phyloP scores from a whole-genome alignment of 2,797 vertebrate species.

The Chaetodon trifasciatus region DNA sequence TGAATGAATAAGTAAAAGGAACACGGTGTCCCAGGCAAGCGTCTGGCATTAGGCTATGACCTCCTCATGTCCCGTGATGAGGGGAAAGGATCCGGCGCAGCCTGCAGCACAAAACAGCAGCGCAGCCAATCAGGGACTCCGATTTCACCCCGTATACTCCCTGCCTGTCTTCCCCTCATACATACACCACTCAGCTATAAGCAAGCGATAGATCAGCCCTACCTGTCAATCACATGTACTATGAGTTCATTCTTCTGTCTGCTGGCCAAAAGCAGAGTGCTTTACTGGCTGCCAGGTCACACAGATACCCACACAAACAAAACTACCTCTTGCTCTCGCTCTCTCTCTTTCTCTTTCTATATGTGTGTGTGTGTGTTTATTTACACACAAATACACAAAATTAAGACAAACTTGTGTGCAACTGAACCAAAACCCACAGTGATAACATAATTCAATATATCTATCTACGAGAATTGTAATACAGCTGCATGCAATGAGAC shows the following conservation, averaged over 20 bases:
- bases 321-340: neutral
- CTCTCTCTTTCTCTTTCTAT: no score
- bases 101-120: slow-evolving; percentile 33
- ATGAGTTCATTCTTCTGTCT: slow-evolving; percentile 59
- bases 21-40: slow-evolving; percentile 72
- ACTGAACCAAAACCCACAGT: slow-evolving; percentile 31
- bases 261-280: slow-evolving; percentile 53
- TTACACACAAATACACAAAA: slow-evolving; percentile 2
- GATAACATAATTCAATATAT: slow-evolving; percentile 48
- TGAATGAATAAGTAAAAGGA: slow-evolving; percentile 81
- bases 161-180: slow-evolving; percentile 27
- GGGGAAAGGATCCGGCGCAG: slow-evolving; percentile 44
- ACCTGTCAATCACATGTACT: slow-evolving; percentile 59
- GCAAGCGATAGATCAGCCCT: slow-evolving; percentile 47
- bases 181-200: slow-evolving; percentile 45
- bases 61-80: slow-evolving; percentile 60
- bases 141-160: slow-evolving; percentile 44
- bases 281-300: slow-evolving; percentile 42
- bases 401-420: slow-evolving; percentile 30
- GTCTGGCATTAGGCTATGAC: slow-evolving; percentile 61
- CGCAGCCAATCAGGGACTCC: slow-evolving; percentile 52
- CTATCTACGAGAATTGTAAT: slow-evolving; percentile 55
- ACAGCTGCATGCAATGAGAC: slow-evolving; percentile 23
- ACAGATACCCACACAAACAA: slow-evolving; percentile 17
- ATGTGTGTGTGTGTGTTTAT: no score